A percentile compares a stretch with the other conserved stretches of the same genome.
Conservation (phyloP, 2,113 vertebrate species). For the Pseudonaja textilis region DNA sequence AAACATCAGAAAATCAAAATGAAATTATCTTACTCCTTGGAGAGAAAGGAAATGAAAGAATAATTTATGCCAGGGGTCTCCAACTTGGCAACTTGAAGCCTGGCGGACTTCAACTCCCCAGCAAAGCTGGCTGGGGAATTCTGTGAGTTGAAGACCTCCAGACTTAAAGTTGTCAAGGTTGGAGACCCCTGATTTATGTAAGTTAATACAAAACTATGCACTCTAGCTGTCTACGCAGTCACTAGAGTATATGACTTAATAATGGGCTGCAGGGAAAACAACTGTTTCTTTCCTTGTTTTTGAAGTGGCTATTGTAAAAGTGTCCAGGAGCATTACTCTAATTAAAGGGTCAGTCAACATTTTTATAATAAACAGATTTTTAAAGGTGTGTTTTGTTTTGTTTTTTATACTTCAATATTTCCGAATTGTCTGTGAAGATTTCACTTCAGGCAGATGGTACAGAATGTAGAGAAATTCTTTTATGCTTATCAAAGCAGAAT, state of each 20-base stretch:
- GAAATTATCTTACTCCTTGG: not conserved
- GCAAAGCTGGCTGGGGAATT: no score
- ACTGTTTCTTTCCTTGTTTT: not conserved
- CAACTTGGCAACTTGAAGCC: no score
- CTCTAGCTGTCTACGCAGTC: not conserved
- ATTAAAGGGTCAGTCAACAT: slow-evolving; percentile 21
- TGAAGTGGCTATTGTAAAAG: not conserved
- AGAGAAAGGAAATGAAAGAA: not conserved
- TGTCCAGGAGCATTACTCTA: not conserved
- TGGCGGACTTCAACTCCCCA: no score
- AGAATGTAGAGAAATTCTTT: not conserved
- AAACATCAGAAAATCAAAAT: not conserved
- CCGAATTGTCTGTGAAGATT: not conserved
- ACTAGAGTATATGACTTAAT: not conserved
- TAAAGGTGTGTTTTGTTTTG: not conserved
- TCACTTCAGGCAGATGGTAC: not conserved
- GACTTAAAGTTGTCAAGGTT: no score
- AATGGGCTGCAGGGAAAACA: not conserved
- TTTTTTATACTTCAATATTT: not conserved
- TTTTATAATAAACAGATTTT: slow-evolving; percentile 12
- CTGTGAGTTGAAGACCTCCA: no score
- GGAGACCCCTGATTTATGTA: no score
- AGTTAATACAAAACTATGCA: not conserved
- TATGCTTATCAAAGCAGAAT: not conserved
- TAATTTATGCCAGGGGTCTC: not conserved